Base-by-base conservation (phyloP, 1,140 invertebrate genomes). In the Drosophila ficusphila region DNA sequence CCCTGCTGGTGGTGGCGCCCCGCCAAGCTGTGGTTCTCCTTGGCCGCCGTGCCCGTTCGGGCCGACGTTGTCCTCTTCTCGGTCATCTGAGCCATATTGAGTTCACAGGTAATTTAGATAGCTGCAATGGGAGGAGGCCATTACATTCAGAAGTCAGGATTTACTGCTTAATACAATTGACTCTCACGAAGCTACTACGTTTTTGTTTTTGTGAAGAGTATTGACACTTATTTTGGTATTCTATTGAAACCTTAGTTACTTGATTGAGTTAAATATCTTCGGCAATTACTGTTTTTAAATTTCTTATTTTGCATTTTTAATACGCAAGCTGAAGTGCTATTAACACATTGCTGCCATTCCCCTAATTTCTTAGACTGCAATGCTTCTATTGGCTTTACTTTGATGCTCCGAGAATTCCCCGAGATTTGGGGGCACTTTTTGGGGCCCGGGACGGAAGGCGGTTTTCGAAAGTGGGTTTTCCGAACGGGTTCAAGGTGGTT, bases 71-170 rank as follows among this genome's bases (percentile, higher is more conserved):
- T 72, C 44, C 90, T 76, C 65, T 91, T 91, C 53, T 91, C 90
- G 68, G 77, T 83, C 46, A 91, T 89, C 68, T 91, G 90, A 64
- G 90, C 83, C 90, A 91, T 91, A 53, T 21, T 52, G 44, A 14
- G 54, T 58, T 65, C 54, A 90, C 79, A 83, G 62, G 29, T 51
- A 90, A 89, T 90, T 90, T 90, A 42, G 81, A 67, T 46, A 68
- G 44, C 82, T 88, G 53, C 5, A 58, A 57, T 4, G 1, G 23
- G 12, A n/a, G 3, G 23, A 7, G 5, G 2, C 9, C n/a, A 5
- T 9, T 14, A 19, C 5, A 9, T 42, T 8, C 9, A 36, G 4
- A 8, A 16, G n/a, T n/a, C n/a, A n/a, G n/a, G n/a, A n/a, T n/a
- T n/a, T n/a, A n/a, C n/a, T n/a, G n/a, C n/a, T n/a, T n/a, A n/a